These are phyloP conservation scores for Baryphthengus martii DNA, from an alignment of 2,113 vertebrate species.

Conservation along the genomic window DNA sequence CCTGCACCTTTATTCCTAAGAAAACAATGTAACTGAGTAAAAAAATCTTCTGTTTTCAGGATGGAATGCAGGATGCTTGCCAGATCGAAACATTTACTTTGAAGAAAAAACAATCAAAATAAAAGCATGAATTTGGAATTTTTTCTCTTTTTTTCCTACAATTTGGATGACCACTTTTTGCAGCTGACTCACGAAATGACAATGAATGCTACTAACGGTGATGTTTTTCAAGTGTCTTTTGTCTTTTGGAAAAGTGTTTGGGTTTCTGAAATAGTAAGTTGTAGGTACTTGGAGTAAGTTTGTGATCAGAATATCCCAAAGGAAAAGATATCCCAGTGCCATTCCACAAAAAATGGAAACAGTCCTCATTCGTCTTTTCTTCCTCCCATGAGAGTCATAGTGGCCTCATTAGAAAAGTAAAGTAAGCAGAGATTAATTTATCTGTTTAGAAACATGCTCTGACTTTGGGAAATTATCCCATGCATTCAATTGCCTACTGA, in stretches of 20 bases:
- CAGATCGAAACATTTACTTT: neutral
- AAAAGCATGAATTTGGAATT: neutral
- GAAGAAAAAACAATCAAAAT: neutral
- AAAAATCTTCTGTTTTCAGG: neutral
- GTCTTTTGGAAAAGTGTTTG: neutral
- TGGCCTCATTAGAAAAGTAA: neutral
- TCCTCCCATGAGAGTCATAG: neutral
- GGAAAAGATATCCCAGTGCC: accelerated
- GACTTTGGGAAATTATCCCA: neutral
- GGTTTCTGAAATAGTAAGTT: neutral
- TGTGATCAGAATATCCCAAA: neutral
- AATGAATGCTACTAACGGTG: neutral
- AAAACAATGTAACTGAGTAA: neutral
- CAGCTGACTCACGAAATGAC: neutral
- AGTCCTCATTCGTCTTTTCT: neutral
- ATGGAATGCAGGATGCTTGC: neutral
- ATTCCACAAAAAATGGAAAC: neutral
- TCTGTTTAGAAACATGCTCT: neutral
- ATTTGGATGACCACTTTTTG: neutral
- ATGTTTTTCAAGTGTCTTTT: neutral
- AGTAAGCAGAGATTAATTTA: neutral
- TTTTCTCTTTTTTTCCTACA: neutral
- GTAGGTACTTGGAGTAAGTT: neutral
- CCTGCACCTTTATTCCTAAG: neutral
- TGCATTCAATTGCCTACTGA: neutral